Base-by-base conservation (phyloP, 2,797 vertebrate genomes). In the Esox masquinongy region DNA sequence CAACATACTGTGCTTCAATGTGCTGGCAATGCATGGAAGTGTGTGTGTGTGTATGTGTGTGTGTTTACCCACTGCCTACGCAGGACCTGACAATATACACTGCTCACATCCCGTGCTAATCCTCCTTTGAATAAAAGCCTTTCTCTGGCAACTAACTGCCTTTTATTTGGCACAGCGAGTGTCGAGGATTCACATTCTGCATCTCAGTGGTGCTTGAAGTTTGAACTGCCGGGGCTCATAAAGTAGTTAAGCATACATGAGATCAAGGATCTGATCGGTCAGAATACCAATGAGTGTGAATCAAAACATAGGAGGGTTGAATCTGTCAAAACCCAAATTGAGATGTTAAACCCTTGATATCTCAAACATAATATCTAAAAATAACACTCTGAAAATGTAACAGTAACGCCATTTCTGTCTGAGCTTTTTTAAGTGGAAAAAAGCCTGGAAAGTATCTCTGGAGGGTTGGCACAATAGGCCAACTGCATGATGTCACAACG, bases 91-190 rank as follows among this genome's bases (percentile, higher is more conserved):
- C 56, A 61, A 77, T 69, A 43, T 59, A 51, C 73, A 70, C 67
- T 36, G 77, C 11, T 7, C 22, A 78, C 68, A 43, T 64, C 47
- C 70, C 68, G 51, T 53, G 77, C 11, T 82, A 69, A 86, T 83
- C 82, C 1, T 19, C 47, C 14, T 5, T 14, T 31, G 29, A 16
- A 5, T 15, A 26, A 16, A 29, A 64, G 19, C 59, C 49, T 5
- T 9, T 61, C 17, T 22, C n/a, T 59, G 53, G n/a, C 19, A 61
- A 24, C 43, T 24, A 2, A 66, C 31, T 7, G 31, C 7, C 0
- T 34, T 19, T 17, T 31, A 19, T 39, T 53, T 71, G 69, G 24
- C 49, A 4, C 24, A 14, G 67, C 8, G 6, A 22, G 1, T 1
- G 19, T 56, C 19, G n/a, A 56, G 0, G 0, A 2, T 56, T 2